Evolutionary conservation across 2,888 invertebrate genomes (phyloP).

Genomic region (Drosophila macrospina): DNA sequence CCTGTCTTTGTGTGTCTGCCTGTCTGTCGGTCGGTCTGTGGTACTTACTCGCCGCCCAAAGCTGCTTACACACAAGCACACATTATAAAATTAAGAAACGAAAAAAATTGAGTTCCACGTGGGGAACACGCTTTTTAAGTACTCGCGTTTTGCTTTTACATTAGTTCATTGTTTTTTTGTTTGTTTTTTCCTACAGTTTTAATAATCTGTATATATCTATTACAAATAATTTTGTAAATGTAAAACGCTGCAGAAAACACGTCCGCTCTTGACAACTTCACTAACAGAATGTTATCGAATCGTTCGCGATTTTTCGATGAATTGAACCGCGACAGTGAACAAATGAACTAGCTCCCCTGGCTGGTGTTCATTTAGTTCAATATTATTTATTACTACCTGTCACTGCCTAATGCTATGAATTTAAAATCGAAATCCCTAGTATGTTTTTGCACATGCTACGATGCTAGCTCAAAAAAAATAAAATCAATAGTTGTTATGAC

Average conservation of each 20-base stretch:
- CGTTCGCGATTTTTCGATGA: no score
- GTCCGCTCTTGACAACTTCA: conserved; percentile 55
- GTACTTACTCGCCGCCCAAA: conserved; percentile 64
- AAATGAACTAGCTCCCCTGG: no score
- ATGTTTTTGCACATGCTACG: no score
- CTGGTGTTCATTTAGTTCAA: no score
- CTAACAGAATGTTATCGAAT: conserved; percentile 39
- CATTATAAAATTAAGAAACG: conserved; percentile 71
- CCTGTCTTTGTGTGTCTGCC: conserved; percentile 35
- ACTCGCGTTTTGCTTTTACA: conserved; percentile 59
- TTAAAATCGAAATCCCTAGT: no score
- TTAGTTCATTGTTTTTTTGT: conserved; percentile 70
- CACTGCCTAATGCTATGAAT: no score
- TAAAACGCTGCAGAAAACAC: conserved; percentile 57
- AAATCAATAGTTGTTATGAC: no score
- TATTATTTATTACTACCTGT: no score
- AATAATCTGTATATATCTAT: conserved; percentile 49
- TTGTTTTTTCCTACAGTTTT: conserved; percentile 40
- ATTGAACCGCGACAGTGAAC: no score
- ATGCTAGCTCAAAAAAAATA: no score
- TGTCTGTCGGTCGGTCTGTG: conserved; percentile 12
- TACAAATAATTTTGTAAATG: conserved; percentile 75
- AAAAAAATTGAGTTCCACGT: conserved; percentile 69
- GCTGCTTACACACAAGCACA: conserved; percentile 63
- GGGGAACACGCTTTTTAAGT: conserved; percentile 64